Percentiles rank a stretch among this genome's conserved stretches.
Evolutionary conservation across 2,113 vertebrate genomes (phyloP).

Genomic region (Verasper variegatus): DNA sequence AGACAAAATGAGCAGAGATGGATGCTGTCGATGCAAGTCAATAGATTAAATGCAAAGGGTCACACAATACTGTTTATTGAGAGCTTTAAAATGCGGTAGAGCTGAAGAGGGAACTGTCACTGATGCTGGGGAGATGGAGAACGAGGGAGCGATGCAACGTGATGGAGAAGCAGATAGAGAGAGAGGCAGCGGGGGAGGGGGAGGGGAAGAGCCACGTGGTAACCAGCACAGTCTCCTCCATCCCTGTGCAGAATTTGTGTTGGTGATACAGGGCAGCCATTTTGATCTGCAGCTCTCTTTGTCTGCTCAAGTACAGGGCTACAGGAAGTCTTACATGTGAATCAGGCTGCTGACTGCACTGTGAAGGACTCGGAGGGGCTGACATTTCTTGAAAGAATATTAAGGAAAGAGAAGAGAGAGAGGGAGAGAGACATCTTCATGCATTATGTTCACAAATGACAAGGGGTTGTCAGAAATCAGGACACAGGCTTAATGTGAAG

Average conservation of each 20-base stretch:
- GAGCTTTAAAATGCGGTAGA: constrained; percentile 14
- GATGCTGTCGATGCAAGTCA: not conserved
- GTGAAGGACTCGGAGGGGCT: not conserved
- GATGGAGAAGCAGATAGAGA: constrained; percentile 54
- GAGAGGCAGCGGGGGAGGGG: constrained; percentile 68
- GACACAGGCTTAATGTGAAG: constrained; percentile 22
- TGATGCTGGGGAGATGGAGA: constrained; percentile 30
- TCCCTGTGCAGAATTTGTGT: constrained; percentile 63
- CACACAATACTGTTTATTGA: not conserved
- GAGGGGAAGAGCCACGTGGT: constrained; percentile 70
- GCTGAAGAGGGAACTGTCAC: not conserved
- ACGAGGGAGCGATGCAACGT: constrained; percentile 23
- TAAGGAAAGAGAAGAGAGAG: not conserved
- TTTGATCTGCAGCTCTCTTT: constrained; percentile 69
- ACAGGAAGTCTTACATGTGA: not conserved
- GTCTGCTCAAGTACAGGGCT: constrained; percentile 35
- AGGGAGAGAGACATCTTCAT: not conserved
- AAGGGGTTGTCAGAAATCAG: constrained; percentile 17
- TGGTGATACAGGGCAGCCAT: constrained; percentile 74
- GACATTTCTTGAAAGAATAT: constrained; percentile 8
- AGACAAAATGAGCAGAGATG: not conserved
- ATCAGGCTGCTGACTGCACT: not conserved
- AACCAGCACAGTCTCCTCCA: constrained; percentile 60
- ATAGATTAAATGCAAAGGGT: not conserved
- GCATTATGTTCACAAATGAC: constrained; percentile 20